Percentiles rank a stretch among this genome's conserved stretches.
phyloP scores from a whole-genome alignment of 2,888 invertebrate species.

The Iselma pallidipennis region DNA sequence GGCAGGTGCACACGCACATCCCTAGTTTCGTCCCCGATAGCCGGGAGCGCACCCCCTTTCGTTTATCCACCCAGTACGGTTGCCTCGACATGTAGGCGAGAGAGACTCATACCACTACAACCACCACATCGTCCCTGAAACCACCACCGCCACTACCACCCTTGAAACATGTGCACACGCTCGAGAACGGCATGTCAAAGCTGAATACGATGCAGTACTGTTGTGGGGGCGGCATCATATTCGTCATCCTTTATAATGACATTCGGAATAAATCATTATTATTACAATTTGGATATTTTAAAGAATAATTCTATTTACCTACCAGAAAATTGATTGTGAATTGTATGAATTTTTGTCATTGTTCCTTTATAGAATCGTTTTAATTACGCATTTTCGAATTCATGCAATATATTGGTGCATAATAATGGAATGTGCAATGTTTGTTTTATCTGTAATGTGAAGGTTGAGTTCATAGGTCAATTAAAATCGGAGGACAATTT shows the following conservation, averaged over 20 bases:
- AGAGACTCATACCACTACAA: constrained; percentile 11
- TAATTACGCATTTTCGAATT: not conserved
- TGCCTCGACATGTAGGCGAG: constrained; percentile 26
- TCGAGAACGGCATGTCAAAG: not conserved
- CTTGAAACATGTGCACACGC: constrained; percentile 10
- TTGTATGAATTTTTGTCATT: no score
- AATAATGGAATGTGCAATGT: not conserved
- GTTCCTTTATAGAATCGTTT: not conserved
- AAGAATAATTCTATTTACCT: no score
- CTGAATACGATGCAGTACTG: not conserved
- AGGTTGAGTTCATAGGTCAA: not conserved
- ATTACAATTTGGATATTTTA: no score
- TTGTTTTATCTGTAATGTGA: not conserved
- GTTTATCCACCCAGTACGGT: constrained; percentile 17
- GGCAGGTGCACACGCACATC: constrained; percentile 50
- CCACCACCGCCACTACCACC: constrained; percentile 27
- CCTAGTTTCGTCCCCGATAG: constrained; percentile 39
- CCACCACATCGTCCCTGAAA: no score
- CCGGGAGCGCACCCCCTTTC: constrained; percentile 36
- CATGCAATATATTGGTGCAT: not conserved
- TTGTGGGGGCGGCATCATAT: no score
- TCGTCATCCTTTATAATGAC: no score
- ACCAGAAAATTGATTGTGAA: no score
- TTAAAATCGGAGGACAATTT: not conserved
- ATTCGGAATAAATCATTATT: no score